Evolutionary conservation across 2,888 invertebrate genomes (phyloP).

Genomic region (Pristionchus japonicus): DNA sequence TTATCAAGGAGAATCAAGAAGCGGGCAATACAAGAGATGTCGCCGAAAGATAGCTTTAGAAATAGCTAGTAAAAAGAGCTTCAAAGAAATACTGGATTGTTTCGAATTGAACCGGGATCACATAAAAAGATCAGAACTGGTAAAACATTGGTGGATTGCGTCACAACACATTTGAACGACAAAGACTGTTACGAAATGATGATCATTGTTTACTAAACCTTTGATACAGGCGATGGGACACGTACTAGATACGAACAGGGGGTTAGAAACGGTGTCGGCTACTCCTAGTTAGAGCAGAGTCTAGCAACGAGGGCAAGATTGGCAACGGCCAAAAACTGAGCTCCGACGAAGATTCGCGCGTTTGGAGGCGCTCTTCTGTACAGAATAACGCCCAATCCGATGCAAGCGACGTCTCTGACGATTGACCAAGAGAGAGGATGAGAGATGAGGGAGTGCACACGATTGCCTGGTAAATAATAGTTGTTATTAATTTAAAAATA

Average conservation of each 20-base stretch:
- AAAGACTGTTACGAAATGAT: neutral
- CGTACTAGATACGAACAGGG: neutral
- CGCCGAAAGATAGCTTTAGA: too few species aligned
- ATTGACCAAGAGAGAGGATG: neutral
- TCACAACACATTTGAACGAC: too few species aligned
- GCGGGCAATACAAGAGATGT: too few species aligned
- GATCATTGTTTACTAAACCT: neutral
- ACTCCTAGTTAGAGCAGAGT: neutral
- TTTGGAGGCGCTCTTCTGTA: neutral
- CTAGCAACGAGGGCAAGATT: neutral
- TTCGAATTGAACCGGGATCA: neutral
- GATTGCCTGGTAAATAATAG: neutral
- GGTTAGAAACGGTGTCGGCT: neutral
- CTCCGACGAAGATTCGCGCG: conserved; percentile 5
- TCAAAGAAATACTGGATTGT: too few species aligned
- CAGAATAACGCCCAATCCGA: neutral
- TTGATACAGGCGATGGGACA: neutral
- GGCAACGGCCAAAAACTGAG: neutral
- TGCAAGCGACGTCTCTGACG: neutral
- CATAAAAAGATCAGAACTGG: neutral
- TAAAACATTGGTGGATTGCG: too few species aligned
- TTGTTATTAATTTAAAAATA: neutral
- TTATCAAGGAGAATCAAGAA: too few species aligned
- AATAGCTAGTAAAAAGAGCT: too few species aligned
- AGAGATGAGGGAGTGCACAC: neutral